Evolutionary conservation across 2,113 vertebrate species (phyloP).

Genomic region (Eptesicus fuscus): DNA sequence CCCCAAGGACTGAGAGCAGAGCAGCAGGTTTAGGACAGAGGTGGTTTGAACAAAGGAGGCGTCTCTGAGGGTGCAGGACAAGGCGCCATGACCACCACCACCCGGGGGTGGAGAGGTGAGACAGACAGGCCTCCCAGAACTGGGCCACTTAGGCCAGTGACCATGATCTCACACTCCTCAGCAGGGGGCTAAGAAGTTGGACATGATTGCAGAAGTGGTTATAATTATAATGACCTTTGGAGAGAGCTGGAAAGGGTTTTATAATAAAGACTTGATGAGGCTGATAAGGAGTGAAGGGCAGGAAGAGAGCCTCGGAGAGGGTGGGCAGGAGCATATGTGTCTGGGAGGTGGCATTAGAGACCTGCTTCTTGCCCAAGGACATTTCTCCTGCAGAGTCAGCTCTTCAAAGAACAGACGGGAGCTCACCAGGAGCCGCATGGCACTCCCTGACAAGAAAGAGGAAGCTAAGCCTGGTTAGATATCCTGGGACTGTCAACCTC

Average conservation of each 20-base stretch:
- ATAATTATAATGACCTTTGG: constrained; percentile 74
- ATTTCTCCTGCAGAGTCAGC: neutral
- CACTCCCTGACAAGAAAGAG: neutral
- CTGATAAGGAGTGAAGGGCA: constrained; percentile 27
- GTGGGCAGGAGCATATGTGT: neutral
- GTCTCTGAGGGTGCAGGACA: neutral
- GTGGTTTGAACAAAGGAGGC: neutral
- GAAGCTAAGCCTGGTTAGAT: neutral
- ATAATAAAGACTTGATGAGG: constrained; percentile 64
- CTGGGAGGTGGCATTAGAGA: neutral
- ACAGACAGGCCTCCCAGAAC: neutral
- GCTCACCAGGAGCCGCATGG: neutral
- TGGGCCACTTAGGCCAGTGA: neutral
- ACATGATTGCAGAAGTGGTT: constrained; percentile 67
- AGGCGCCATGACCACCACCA: neutral
- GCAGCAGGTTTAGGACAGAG: neutral
- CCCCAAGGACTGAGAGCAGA: neutral
- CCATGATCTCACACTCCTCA: neutral
- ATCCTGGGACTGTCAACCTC: neutral
- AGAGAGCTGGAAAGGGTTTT: constrained; percentile 41
- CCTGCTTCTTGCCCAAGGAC: neutral
- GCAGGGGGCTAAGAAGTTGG: constrained; percentile 36
- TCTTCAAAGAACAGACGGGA: neutral
- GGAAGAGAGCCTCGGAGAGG: neutral
- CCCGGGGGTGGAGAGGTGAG: fast-evolving